phyloP scores from a whole-genome alignment of 2,113 vertebrate species.

The Cavia porcellus region DNA sequence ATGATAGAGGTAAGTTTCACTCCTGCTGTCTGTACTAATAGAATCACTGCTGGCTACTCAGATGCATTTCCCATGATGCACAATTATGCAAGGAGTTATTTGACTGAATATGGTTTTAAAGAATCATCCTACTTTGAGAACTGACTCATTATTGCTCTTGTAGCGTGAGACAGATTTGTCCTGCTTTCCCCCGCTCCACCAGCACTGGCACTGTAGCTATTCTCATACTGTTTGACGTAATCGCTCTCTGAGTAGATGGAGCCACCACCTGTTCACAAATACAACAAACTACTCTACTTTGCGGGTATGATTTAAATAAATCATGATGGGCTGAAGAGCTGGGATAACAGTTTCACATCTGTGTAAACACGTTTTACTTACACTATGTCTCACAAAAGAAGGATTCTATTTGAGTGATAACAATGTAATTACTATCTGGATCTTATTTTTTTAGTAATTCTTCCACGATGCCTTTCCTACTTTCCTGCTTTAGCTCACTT shows the following conservation, averaged over 20 bases:
- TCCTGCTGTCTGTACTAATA: not conserved
- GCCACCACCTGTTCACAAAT: conserved; percentile 73
- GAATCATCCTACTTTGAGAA: not conserved
- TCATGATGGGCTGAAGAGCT: conserved; percentile 41
- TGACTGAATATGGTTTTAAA: not conserved
- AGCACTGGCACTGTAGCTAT: conserved; percentile 42
- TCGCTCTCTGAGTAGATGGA: conserved; percentile 74
- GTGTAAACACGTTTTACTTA: conserved; percentile 18
- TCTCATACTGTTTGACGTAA: conserved; percentile 73
- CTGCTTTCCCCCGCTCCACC: not conserved
- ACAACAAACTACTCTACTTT: not conserved
- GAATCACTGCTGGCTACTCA: not conserved
- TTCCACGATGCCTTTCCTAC: not conserved
- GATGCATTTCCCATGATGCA: not conserved
- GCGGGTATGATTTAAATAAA: conserved; percentile 42
- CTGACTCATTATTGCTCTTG: not conserved
- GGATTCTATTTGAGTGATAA: conserved; percentile 37
- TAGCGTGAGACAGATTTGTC: not conserved
- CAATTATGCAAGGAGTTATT: not conserved
- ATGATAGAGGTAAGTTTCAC: not conserved
- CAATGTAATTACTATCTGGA: conserved; percentile 20
- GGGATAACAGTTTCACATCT: conserved; percentile 57
- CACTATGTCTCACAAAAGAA: conserved; percentile 24
- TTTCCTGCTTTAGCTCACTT: not conserved
- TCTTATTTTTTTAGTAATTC: conserved; percentile 51